A percentile compares a stretch with the other conserved stretches of the same genome.
Conservation (phyloP, 2,888 invertebrate species). For the Hecatera dysodea region DNA sequence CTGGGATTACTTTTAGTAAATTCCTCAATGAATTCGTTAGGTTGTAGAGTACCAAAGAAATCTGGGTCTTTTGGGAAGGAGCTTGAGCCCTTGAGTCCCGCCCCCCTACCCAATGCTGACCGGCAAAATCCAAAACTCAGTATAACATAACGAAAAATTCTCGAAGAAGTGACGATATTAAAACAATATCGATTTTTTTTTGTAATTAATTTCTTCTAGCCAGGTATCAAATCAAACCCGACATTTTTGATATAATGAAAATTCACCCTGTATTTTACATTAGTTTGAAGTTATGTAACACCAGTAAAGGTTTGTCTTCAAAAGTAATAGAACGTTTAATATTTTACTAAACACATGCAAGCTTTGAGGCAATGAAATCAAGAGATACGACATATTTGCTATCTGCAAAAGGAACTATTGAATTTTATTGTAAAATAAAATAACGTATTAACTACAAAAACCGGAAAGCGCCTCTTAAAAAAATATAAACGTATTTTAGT, state of each 20-base stretch:
- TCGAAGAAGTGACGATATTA: not conserved
- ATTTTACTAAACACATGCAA: slow-evolving; percentile 13
- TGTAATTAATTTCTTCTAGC: too few relatives aligned
- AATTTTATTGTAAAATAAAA: slow-evolving; percentile 29
- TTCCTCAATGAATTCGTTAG: too few relatives aligned
- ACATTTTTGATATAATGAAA: not conserved
- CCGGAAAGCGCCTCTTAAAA: slow-evolving; percentile 19
- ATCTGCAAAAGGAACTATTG: slow-evolving; percentile 23
- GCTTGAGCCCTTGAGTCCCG: too few relatives aligned
- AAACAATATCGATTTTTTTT: too few relatives aligned
- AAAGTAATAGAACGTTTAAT: slow-evolving; percentile 14
- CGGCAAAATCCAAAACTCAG: too few relatives aligned
- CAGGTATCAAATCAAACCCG: too few relatives aligned
- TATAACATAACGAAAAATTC: not conserved
- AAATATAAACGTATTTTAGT: slow-evolving; percentile 26
- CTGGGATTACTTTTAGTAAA: too few relatives aligned
- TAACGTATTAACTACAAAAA: slow-evolving; percentile 18
- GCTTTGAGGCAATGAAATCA: slow-evolving; percentile 14
- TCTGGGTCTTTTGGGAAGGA: too few relatives aligned
- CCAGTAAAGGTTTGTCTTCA: slow-evolving; percentile 44
- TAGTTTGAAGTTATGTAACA: not conserved
- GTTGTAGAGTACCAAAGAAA: too few relatives aligned
- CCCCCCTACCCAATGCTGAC: too few relatives aligned
- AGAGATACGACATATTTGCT: not conserved
- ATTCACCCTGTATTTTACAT: not conserved